A percentile compares a stretch with the other conserved stretches of the same genome.
Evolutionary conservation across 2,113 vertebrate genomes (phyloP).

Genomic region (Ancistrus triradiatus): DNA sequence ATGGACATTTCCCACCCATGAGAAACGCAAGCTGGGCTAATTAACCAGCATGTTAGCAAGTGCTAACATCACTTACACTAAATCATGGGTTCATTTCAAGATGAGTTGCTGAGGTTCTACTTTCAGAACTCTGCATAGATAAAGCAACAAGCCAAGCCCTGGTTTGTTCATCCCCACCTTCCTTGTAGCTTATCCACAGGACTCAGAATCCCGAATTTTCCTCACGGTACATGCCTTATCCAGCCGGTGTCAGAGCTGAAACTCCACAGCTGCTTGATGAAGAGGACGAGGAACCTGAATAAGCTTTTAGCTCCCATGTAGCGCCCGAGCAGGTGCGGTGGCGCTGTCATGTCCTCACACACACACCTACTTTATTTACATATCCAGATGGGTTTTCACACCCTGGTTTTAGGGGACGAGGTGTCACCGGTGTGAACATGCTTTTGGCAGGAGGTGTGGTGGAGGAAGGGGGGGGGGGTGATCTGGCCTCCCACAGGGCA

Average conservation of each 20-base stretch:
- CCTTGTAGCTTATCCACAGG: no score
- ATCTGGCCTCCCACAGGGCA: constrained; percentile 39
- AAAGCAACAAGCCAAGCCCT: no score
- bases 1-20: no score
- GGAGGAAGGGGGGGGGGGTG: constrained; percentile 14
- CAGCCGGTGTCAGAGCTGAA: constrained; percentile 29
- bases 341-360: constrained; percentile 46
- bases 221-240: constrained; percentile 35
- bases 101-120: no score
- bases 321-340: constrained; percentile 32
- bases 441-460: constrained; percentile 45
- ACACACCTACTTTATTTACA: constrained; percentile 47
- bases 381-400: constrained; percentile 58
- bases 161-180: no score
- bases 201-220: not conserved
- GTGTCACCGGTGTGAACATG: constrained; percentile 53
- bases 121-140: no score
- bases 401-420: constrained; percentile 43
- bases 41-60: no score
- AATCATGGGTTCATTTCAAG: no score
- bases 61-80: no score
- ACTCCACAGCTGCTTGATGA: constrained; percentile 20
- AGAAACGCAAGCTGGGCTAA: no score
- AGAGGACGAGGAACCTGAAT: constrained; percentile 51
- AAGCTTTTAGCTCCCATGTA: constrained; percentile 68